These are phyloP conservation scores for Podarcis lilfordi DNA, from an alignment of 2,797 vertebrate species.

Conservation along the genomic window DNA sequence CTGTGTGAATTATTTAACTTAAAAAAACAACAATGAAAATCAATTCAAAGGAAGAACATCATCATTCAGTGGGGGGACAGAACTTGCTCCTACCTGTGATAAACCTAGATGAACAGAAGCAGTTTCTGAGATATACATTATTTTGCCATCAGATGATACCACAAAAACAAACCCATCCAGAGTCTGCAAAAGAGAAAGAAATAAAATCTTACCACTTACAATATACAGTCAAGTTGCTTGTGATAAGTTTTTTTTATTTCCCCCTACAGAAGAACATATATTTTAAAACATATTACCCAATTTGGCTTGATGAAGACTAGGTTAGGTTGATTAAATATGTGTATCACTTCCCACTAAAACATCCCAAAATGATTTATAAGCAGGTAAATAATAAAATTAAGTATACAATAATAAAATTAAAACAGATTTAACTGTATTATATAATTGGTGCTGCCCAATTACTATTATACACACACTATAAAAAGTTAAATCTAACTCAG, in stretches of 20 bases:
- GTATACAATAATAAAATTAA: too few species aligned
- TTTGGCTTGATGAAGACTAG: slow-evolving; percentile 10
- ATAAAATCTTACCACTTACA: slow-evolving; percentile 21
- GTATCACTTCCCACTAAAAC: too few species aligned
- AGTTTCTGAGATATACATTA: slow-evolving; percentile 97
- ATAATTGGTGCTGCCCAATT: not conserved
- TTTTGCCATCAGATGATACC: slow-evolving; percentile 93
- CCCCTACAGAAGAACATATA: slow-evolving; percentile 26
- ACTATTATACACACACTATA: slow-evolving; percentile 24
- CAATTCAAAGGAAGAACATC: not conserved
- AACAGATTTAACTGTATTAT: too few species aligned
- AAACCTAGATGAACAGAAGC: slow-evolving; percentile 94
- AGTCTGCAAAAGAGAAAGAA: slow-evolving; percentile 80
- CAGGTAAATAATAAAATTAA: too few species aligned
- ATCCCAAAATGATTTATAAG: too few species aligned
- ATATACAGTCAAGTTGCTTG: not conserved
- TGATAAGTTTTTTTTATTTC: not conserved
- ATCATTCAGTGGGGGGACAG: slow-evolving; percentile 11
- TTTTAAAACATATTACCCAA: not conserved
- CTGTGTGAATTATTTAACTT: slow-evolving; percentile 5
- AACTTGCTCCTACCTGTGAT: slow-evolving; percentile 87
- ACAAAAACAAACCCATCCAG: slow-evolving; percentile 96
- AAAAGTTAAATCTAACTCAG: slow-evolving; percentile 54
- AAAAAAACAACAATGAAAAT: not conserved
- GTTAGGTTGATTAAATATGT: too few species aligned